These are phyloP conservation scores for Aricia artaxerxes DNA, from an alignment of 2,888 invertebrate species.

Conservation along the genomic window DNA sequence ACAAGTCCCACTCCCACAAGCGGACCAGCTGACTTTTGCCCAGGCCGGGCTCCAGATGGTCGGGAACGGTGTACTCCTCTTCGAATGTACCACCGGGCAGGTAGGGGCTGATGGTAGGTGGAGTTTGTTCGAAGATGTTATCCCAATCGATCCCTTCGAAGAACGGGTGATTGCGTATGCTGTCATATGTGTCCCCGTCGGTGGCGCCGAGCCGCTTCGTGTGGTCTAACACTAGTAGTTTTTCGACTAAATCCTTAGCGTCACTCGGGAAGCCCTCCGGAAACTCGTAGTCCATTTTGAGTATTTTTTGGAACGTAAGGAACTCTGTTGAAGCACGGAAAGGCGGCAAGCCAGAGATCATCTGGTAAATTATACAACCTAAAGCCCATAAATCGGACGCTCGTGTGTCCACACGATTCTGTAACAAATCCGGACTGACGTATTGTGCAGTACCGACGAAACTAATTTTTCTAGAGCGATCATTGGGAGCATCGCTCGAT, in stretches of 20 bases:
- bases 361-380: constrained; percentile 98
- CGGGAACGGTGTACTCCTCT: constrained; percentile 86
- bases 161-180: constrained; percentile 92
- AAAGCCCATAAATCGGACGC: constrained; percentile 98
- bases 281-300: constrained; percentile 93
- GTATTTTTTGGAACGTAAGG: constrained; percentile 97
- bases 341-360: constrained; percentile 95
- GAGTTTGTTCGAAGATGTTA: constrained; percentile 86
- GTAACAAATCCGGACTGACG: constrained; percentile 97
- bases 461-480: constrained; percentile 85
- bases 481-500: constrained; percentile 54
- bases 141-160: constrained; percentile 93
- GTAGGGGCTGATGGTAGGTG: constrained; percentile 91
- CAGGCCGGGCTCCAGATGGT: constrained; percentile 92
- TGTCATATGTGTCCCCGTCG: constrained; percentile 87
- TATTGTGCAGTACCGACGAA: constrained; percentile 99
- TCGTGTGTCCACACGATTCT: constrained; percentile 86
- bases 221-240: constrained; percentile 91
- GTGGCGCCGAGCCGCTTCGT: constrained; percentile 89
- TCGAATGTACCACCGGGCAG: constrained; percentile 86
- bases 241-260: constrained; percentile 93
- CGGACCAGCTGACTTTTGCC: constrained; percentile 90
- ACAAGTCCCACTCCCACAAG: constrained; percentile 86
- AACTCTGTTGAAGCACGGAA: constrained; percentile 97
- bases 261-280: constrained; percentile 93